Evolutionary conservation across 1,140 invertebrate species (phyloP), one percentile per base, ranked within the genome.

Genomic region (Thaumatotibia leucotreta): DNA sequence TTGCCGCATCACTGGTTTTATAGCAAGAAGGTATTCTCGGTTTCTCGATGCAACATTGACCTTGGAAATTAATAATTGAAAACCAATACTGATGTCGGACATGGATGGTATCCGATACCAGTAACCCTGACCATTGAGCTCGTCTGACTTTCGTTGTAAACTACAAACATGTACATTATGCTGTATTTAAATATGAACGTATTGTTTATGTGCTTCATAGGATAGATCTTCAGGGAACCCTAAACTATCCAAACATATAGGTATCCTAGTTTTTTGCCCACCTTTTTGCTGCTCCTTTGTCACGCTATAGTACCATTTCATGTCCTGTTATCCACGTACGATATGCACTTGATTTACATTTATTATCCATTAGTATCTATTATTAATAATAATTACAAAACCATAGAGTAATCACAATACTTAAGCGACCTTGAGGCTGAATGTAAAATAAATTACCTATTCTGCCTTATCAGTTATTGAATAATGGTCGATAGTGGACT

Each of bases 401-500:
- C 23, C 52, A 58, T 58, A 31, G 52, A 58, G 52, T 58, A 31
- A 58, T 58, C 24, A 58, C n/a, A 27, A 27, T 58, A 54, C 50
- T 52, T 52, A 58, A 14, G 23, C 52, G 52, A 58, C 52, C 52
- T 58, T 58, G 52, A 58, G 52, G 52, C 52, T 58, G 39, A 45
- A 45, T 45, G 24, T 58, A 14, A 58, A 31, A 58, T 58, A 58
- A 29, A 58, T 58, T 58, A 31, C 23, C 52, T 58, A 58, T 58
- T 58, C 52, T 58, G 52, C 52, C 52, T 58, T 52, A 73, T 77
- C 73, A 72, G 67, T 66, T 61, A 64, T 67, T 76, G 66, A 79
- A 33, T 79, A 79, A 79, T 74, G 75, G 69, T 71, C 67, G 29
- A 33, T 52, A 61, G 61, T 70, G 66, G 61, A 58, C 10, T 61